phyloP scores from a whole-genome alignment of 1,140 invertebrate species.

The Leguminivora glycinivorella region DNA sequence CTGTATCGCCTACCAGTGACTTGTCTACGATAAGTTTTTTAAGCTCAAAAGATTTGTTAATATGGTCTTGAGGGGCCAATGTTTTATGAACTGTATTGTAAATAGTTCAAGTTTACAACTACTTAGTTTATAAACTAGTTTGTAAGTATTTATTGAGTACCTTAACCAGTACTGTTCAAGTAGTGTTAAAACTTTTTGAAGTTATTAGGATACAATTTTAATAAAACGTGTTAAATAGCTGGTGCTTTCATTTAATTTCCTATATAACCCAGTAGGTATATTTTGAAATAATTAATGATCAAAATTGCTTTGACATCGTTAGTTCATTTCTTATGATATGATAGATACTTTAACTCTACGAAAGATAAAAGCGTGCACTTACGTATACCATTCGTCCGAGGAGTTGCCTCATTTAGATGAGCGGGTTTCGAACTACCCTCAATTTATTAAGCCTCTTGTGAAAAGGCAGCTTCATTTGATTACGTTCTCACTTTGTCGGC shows the following conservation, averaged over 20 bases:
- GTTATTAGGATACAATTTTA: slow-evolving; percentile 75
- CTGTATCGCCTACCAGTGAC: slow-evolving; percentile 52
- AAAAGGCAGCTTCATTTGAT: too few relatives aligned
- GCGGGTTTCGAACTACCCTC: too few relatives aligned
- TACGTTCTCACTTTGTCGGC: too few relatives aligned
- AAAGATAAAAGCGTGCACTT: too few relatives aligned
- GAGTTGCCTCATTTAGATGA: too few relatives aligned
- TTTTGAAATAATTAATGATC: too few relatives aligned
- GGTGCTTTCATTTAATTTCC: slow-evolving; percentile 32
- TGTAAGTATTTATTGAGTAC: slow-evolving; percentile 77
- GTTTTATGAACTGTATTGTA: slow-evolving; percentile 56
- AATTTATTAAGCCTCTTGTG: too few relatives aligned
- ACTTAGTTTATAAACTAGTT: slow-evolving; percentile 59
- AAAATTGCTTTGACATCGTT: too few relatives aligned
- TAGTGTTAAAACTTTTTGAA: slow-evolving; percentile 71
- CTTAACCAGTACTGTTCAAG: slow-evolving; percentile 52
- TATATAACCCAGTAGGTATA: too few relatives aligned
- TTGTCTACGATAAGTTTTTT: slow-evolving; percentile 43
- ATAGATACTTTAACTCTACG: too few relatives aligned
- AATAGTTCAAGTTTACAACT: slow-evolving; percentile 44
- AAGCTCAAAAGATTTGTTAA: slow-evolving; percentile 49
- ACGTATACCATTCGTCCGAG: too few relatives aligned
- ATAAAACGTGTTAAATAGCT: slow-evolving; percentile 72
- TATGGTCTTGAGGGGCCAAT: slow-evolving; percentile 71
- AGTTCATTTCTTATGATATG: too few relatives aligned